Evolutionary conservation across 2,797 vertebrate genomes (phyloP).

Genomic region (Poecilia wingei): DNA sequence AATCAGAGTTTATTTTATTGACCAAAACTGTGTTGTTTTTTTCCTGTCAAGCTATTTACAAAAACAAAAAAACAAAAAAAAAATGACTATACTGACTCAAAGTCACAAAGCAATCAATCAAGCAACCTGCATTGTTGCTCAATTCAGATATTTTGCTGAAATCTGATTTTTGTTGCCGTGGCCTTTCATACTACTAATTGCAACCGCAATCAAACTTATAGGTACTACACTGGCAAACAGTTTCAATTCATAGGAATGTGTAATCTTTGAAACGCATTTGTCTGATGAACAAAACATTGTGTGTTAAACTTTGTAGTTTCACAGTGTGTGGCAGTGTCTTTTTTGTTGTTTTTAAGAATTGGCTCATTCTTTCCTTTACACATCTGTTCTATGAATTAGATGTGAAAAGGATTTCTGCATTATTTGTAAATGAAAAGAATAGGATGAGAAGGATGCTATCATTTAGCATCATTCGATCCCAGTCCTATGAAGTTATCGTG

Average conservation of each 20-base stretch:
- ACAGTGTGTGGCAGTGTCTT: background rate
- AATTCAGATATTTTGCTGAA: no score
- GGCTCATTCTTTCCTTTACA: background rate
- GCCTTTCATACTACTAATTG: no score
- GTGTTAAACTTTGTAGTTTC: background rate
- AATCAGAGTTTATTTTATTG: background rate
- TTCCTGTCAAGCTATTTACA: background rate
- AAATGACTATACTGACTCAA: background rate
- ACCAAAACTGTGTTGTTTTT: background rate
- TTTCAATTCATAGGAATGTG: background rate
- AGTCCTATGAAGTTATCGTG: background rate
- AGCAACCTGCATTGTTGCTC: no score
- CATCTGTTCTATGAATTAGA: background rate
- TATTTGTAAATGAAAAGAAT: background rate
- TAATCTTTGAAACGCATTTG: background rate
- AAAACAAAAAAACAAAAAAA: background rate
- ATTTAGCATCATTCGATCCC: background rate
- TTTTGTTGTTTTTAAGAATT: background rate
- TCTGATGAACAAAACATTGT: background rate
- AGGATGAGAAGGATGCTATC: no score
- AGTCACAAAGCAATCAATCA: no score
- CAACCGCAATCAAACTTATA: no score
- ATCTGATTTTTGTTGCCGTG: no score
- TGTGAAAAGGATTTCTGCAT: background rate
- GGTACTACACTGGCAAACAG: background rate